phyloP scores from a whole-genome alignment of 2,888 invertebrate species.

The Ecdyonurus torrentis region DNA sequence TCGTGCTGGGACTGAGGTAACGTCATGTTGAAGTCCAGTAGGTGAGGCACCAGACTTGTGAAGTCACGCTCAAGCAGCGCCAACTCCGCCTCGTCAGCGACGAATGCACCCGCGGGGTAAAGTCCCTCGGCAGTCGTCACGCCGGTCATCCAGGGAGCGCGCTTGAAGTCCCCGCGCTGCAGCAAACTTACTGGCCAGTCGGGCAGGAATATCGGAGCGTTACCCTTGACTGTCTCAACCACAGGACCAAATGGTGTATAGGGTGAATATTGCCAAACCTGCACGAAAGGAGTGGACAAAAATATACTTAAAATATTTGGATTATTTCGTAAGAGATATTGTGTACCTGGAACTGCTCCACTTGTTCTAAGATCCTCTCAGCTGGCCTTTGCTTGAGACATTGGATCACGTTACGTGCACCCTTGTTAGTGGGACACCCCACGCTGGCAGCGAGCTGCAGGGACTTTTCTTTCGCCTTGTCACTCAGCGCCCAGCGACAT shows the following conservation, averaged over 20 bases:
- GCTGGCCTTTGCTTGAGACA: slow-evolving; percentile 46
- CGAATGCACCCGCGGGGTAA: slow-evolving; percentile 48
- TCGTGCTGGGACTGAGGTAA: slow-evolving; percentile 29
- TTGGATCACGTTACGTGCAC: slow-evolving; percentile 36
- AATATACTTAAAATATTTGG: too few relatives aligned
- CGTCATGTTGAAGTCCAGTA: slow-evolving; percentile 44
- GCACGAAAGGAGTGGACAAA: too few relatives aligned
- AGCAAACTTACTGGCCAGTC: slow-evolving; percentile 46
- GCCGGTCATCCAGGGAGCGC: slow-evolving; percentile 51
- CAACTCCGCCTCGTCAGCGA: slow-evolving; percentile 28
- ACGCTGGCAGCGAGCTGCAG: slow-evolving; percentile 35
- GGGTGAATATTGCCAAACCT: slow-evolving; percentile 44
- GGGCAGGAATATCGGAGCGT: slow-evolving; percentile 43
- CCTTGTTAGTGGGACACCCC: slow-evolving; percentile 38
- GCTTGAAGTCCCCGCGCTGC: slow-evolving; percentile 37
- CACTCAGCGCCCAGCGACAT: slow-evolving; percentile 39
- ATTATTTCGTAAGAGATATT: too few relatives aligned
- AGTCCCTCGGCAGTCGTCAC: slow-evolving; percentile 55
- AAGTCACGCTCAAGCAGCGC: slow-evolving; percentile 37
- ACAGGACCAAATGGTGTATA: slow-evolving; percentile 59
- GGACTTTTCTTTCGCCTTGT: slow-evolving; percentile 41
- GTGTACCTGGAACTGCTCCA: slow-evolving; percentile 37
- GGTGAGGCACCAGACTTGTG: slow-evolving; percentile 39
- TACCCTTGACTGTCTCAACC: slow-evolving; percentile 31
- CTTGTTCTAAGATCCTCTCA: slow-evolving; percentile 38